A percentile compares a stretch with the other conserved stretches of the same genome.
Evolutionary conservation across 2,113 vertebrate species (phyloP).

Genomic region (Actenoides lindsayi): DNA sequence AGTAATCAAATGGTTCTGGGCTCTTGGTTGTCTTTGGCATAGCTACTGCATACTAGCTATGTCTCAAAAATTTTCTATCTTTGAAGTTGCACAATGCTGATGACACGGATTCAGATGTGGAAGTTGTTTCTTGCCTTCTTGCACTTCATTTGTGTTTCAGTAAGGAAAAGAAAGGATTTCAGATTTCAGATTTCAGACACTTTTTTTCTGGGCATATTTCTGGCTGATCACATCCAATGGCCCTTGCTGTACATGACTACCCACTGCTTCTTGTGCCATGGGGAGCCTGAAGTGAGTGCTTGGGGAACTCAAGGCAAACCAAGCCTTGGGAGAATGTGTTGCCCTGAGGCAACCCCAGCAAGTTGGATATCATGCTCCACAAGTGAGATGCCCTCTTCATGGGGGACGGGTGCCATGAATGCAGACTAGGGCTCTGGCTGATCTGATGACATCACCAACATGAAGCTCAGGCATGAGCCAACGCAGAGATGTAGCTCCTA

Average conservation of each 20-base stretch:
- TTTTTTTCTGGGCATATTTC: background rate
- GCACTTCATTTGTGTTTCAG: background rate
- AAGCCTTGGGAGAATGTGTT: background rate
- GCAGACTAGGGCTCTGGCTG: background rate
- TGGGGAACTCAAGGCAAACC: background rate
- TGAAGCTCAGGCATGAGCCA: background rate
- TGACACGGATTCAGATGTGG: background rate
- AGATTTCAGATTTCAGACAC: background rate
- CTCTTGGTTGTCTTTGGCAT: background rate
- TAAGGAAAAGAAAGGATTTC: background rate
- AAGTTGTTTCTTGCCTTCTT: background rate
- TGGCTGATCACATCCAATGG: background rate
- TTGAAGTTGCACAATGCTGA: background rate
- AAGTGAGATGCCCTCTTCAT: rapidly evolving
- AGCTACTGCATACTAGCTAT: background rate
- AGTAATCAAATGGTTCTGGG: background rate
- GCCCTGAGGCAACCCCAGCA: too few species aligned
- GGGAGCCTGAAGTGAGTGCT: background rate
- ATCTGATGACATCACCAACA: rapidly evolving
- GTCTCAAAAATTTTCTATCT: background rate
- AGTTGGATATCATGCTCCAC: rapidly evolving
- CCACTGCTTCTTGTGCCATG: background rate
- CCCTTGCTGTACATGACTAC: background rate
- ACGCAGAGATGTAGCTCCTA: background rate
- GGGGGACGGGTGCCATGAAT: background rate